These are phyloP conservation scores for Biston betularia DNA, from an alignment of 2,888 invertebrate species.

Conservation along the genomic window DNA sequence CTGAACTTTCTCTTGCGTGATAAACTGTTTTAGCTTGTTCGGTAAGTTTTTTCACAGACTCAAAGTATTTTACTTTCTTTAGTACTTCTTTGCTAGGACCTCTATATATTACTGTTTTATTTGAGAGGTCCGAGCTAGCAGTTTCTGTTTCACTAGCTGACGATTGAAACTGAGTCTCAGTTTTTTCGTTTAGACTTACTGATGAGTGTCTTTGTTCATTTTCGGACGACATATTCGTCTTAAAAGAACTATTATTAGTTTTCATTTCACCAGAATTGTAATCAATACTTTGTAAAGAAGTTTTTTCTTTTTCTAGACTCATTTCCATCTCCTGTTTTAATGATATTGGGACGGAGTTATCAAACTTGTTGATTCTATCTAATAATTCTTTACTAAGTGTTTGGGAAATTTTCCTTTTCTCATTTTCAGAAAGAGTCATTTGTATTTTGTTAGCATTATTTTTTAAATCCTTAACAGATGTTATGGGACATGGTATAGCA, in stretches of 20 bases:
- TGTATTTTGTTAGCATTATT: slow-evolving; percentile 81
- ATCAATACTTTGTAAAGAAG: slow-evolving; percentile 25
- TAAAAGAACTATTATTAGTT: slow-evolving; percentile 11
- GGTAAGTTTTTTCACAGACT: slow-evolving; percentile 87
- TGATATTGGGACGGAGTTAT: slow-evolving; percentile 55
- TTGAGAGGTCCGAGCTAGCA: slow-evolving; percentile 90
- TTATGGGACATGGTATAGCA: slow-evolving; percentile 77
- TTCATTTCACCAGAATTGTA: slow-evolving; percentile 18
- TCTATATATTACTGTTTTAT: slow-evolving; percentile 88
- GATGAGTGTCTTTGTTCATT: slow-evolving; percentile 59
- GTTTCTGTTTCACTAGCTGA: slow-evolving; percentile 90
- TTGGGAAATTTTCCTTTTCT: slow-evolving; percentile 90
- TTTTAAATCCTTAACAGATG: slow-evolving; percentile 78
- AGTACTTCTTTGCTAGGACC: slow-evolving; percentile 88
- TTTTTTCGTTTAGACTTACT: slow-evolving; percentile 63
- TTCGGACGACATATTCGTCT: slow-evolving; percentile 32
- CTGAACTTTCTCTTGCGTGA: slow-evolving; percentile 83
- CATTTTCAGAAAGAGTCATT: slow-evolving; percentile 87
- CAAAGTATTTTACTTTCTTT: slow-evolving; percentile 93
- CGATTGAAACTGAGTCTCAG: slow-evolving; percentile 69
- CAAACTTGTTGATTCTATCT: slow-evolving; percentile 86
- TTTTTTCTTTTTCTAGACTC: slow-evolving; percentile 71
- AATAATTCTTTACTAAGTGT: slow-evolving; percentile 91
- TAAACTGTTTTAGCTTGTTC: slow-evolving; percentile 81
- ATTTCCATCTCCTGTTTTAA: slow-evolving; percentile 87